These are phyloP conservation scores for Diadegma fenestrale DNA, from an alignment of 2,888 invertebrate genomes.

Conservation along the genomic window DNA sequence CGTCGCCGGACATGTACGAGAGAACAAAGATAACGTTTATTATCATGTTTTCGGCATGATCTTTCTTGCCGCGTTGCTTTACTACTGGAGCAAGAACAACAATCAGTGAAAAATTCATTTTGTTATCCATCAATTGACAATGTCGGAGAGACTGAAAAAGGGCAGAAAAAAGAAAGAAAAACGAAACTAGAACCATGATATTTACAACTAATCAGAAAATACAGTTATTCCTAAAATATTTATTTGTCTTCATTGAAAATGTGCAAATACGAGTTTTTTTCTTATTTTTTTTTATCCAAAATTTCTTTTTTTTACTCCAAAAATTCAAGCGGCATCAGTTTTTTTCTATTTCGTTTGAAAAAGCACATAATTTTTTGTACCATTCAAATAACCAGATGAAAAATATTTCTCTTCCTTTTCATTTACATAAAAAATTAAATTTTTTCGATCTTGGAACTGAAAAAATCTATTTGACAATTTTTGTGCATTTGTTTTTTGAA, in stretches of 20 bases:
- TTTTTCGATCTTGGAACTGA: neutral
- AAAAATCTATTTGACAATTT: neutral
- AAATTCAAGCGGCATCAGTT: neutral
- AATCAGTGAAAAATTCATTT: conserved; percentile 67
- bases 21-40: conserved; percentile 77
- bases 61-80: conserved; percentile 77
- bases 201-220: conserved; percentile 40
- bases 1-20: conserved; percentile 93
- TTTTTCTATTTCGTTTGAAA: neutral
- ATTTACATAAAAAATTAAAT: too few species aligned
- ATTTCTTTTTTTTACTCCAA: neutral
- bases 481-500: too few species aligned
- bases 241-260: conserved; percentile 43
- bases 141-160: neutral
- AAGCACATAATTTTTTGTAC: too few species aligned
- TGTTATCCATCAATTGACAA: conserved; percentile 1
- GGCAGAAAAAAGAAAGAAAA: neutral
- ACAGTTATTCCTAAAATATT: conserved; percentile 50
- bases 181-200: conserved; percentile 7
- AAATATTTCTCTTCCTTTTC: too few species aligned
- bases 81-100: conserved; percentile 79
- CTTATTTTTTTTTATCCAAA: neutral
- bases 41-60: conserved; percentile 81
- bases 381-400: too few species aligned
- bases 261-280: conserved; percentile 47